Evolutionary conservation across 1,140 invertebrate species (phyloP).

Genomic region (Saccostrea echinata): DNA sequence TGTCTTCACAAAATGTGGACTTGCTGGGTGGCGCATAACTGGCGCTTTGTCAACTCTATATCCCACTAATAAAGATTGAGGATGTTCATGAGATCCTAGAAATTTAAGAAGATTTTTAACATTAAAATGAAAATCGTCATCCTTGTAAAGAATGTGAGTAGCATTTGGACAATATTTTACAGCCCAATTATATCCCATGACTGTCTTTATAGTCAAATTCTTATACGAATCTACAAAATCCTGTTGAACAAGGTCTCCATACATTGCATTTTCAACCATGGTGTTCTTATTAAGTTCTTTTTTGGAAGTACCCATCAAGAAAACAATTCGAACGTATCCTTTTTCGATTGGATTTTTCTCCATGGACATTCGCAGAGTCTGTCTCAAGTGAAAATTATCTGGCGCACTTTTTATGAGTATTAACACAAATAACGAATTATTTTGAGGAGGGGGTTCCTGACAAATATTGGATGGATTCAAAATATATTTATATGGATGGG

Average conservation of each 20-base stretch:
- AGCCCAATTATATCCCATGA: constrained; percentile 54
- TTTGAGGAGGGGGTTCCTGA: not conserved
- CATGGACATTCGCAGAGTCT: constrained; percentile 42
- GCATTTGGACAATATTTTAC: constrained; percentile 8
- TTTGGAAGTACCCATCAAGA: constrained; percentile 46
- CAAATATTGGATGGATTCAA: constrained; percentile 31
- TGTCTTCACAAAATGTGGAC: constrained; percentile 13
- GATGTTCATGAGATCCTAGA: constrained; percentile 16
- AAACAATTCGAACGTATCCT: constrained; percentile 38
- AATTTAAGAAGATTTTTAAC: constrained; percentile 35
- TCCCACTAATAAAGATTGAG: not conserved
- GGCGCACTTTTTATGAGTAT: constrained; percentile 53
- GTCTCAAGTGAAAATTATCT: constrained; percentile 43
- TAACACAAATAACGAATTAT: constrained; percentile 41
- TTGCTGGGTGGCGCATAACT: not conserved
- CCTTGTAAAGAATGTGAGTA: constrained; percentile 45
- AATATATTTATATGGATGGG: constrained; percentile 48
- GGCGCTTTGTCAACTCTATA: not conserved
- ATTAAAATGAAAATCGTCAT: constrained; percentile 53
- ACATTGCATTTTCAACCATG: constrained; percentile 33
- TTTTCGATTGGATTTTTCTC: constrained; percentile 11
- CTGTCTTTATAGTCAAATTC: constrained; percentile 53
- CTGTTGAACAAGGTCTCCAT: constrained; percentile 53
- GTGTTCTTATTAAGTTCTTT: constrained; percentile 18
- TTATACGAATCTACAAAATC: constrained; percentile 51